Conservation (phyloP, 2,888 invertebrate species). For the Eupithecia insigniata region DNA sequence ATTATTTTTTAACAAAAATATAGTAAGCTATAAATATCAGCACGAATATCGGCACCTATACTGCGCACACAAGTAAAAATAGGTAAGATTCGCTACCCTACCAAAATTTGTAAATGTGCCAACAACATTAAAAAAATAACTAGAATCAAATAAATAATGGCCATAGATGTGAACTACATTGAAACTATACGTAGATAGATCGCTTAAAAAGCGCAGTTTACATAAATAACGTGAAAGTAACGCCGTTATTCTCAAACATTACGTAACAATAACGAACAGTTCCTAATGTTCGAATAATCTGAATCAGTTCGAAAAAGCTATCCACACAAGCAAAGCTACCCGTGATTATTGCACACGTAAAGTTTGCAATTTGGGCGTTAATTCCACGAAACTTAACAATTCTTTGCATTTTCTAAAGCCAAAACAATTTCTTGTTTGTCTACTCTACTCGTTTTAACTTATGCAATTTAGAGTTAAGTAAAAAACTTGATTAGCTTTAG, state of each 20-base stretch:
- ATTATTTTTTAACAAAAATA: no score
- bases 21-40: not conserved
- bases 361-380: not conserved
- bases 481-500: not conserved
- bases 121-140: conserved; percentile 14
- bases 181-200: not conserved
- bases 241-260: not conserved
- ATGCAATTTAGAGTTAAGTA: not conserved
- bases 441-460: not conserved
- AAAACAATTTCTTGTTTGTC: not conserved
- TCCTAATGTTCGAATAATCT: no score
- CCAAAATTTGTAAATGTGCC: not conserved
- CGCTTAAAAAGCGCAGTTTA: not conserved
- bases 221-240: not conserved
- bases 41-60: not conserved
- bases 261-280: not conserved
- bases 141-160: conserved; percentile 30
- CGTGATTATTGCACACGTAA: not conserved
- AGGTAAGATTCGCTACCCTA: not conserved
- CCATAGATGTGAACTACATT: conserved; percentile 15
- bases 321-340: not conserved
- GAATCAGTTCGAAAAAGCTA: not conserved
- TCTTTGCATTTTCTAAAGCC: not conserved
- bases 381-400: not conserved
- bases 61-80: not conserved